These are phyloP conservation scores for Gryllus longicercus DNA, from an alignment of 2,888 invertebrate genomes.

Conservation along the genomic window DNA sequence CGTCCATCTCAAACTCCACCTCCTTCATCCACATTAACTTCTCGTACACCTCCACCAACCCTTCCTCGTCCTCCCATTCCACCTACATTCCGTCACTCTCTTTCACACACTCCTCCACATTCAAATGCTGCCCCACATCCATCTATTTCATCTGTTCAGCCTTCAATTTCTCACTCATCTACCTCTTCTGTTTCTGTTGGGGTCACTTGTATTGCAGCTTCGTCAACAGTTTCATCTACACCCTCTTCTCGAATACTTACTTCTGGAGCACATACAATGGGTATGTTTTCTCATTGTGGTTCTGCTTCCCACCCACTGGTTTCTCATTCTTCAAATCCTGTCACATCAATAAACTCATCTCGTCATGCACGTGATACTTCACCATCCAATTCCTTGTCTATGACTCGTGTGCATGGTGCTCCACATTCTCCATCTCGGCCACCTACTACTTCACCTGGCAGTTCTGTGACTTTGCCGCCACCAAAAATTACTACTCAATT, in stretches of 20 bases:
- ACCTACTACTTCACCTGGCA: neutral
- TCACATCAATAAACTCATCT: too few relatives aligned
- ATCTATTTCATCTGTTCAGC: neutral
- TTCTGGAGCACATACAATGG: too few relatives aligned
- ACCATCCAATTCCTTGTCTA: too few relatives aligned
- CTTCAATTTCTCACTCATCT: neutral
- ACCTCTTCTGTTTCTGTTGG: neutral
- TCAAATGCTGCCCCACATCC: neutral
- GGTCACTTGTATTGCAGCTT: too few relatives aligned
- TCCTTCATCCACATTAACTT: neutral
- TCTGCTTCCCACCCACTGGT: too few relatives aligned
- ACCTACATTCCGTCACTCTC: neutral
- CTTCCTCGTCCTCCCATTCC: neutral
- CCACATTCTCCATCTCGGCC: neutral
- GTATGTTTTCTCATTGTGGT: too few relatives aligned
- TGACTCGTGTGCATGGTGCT: too few relatives aligned
- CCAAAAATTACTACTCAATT: neutral
- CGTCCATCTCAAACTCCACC: neutral
- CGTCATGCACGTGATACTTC: too few relatives aligned
- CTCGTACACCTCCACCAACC: neutral
- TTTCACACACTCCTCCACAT: neutral
- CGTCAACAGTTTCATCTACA: too few relatives aligned
- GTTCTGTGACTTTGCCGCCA: neutral
- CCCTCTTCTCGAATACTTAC: too few relatives aligned
- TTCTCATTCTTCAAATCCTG: too few relatives aligned